These are phyloP conservation scores for Drosophila parvula DNA, from an alignment of 1,140 invertebrate genomes.

Conservation along the genomic window DNA sequence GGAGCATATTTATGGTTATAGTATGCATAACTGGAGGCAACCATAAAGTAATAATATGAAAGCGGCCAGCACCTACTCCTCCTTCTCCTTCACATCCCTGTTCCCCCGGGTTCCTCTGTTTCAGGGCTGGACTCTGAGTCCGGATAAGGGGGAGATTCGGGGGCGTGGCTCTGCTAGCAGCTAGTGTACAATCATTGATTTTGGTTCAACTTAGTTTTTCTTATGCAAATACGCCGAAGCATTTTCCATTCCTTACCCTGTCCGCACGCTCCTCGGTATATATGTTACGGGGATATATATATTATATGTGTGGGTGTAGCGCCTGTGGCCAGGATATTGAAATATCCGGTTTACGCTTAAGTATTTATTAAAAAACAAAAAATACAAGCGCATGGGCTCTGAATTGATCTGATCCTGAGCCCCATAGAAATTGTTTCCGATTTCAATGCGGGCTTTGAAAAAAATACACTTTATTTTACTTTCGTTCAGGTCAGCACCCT, in stretches of 20 bases:
- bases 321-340: conserved; percentile 62
- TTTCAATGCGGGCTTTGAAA: background rate
- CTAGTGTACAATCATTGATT: conserved; percentile 79
- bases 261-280: conserved; percentile 15
- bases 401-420: conserved; percentile 45
- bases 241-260: conserved; percentile 72
- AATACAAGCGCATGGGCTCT: conserved; percentile 16
- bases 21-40: conserved; percentile 81
- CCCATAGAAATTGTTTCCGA: conserved; percentile 40
- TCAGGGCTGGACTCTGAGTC: conserved; percentile 53
- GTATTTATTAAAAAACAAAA: conserved; percentile 76
- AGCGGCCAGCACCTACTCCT: conserved; percentile 31
- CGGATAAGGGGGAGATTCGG: conserved; percentile 6
- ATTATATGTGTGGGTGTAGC: conserved; percentile 29
- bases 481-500: conserved; percentile 1
- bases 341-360: conserved; percentile 68
- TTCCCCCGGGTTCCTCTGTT: conserved; percentile 34
- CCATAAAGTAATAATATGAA: conserved; percentile 82
- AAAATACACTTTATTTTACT: conserved; percentile 11
- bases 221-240: conserved; percentile 76
- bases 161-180: conserved; percentile 62
- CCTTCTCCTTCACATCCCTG: background rate
- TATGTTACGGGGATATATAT: conserved; percentile 1
- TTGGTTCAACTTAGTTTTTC: conserved; percentile 79
- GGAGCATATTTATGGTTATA: conserved; percentile 81